These are phyloP conservation scores for Drosophila santomea DNA, from an alignment of 1,140 invertebrate genomes.

Conservation along the genomic window DNA sequence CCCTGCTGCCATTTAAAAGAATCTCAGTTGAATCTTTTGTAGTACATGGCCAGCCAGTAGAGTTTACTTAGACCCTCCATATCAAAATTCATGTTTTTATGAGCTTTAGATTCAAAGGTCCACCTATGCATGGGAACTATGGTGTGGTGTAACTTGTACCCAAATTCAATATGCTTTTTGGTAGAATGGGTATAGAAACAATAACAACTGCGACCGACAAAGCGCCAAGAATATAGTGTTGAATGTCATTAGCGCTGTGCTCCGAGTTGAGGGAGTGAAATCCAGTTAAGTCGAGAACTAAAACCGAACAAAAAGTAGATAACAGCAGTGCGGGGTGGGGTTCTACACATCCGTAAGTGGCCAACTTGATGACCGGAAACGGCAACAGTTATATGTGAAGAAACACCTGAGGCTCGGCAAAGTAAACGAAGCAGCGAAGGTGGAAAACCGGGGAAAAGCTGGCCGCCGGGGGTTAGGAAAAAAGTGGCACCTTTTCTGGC, in stretches of 20 bases:
- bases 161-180: not conserved
- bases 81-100: not conserved
- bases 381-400: constrained; percentile 63
- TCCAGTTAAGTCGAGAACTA: constrained; percentile 51
- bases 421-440: constrained; percentile 2
- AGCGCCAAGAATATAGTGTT: constrained; percentile 54
- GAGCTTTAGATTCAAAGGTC: not conserved
- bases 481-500: constrained; percentile 29
- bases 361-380: constrained; percentile 76
- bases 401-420: constrained; percentile 60
- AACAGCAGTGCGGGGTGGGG: not conserved
- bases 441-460: constrained; percentile 2
- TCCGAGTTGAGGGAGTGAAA: constrained; percentile 46
- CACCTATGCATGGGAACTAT: too few species aligned
- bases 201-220: constrained; percentile 33
- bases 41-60: too few species aligned
- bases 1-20: not conserved
- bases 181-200: not conserved
- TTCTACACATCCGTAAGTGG: constrained; percentile 67
- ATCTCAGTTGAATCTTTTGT: too few species aligned
- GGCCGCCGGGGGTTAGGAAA: not conserved
- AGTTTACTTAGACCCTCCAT: too few species aligned
- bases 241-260: constrained; percentile 71
- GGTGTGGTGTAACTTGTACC: not conserved
- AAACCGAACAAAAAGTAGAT: constrained; percentile 57